These are phyloP conservation scores for Drosophila ananassae DNA, from an alignment of 1,140 invertebrate species.

Conservation along the genomic window DNA sequence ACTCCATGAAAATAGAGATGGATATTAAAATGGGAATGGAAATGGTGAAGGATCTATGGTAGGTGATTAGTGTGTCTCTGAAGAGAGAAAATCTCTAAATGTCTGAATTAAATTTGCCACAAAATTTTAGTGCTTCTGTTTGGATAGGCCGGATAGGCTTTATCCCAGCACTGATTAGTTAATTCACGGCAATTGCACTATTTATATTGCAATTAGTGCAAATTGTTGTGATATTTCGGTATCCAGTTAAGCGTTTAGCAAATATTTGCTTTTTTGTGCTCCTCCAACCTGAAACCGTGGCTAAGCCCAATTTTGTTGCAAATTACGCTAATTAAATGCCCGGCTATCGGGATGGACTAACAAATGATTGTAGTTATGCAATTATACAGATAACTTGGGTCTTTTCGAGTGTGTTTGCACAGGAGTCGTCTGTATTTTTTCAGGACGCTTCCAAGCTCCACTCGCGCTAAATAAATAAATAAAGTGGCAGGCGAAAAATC, in stretches of 20 bases:
- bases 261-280: slow-evolving; percentile 55
- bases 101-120: slow-evolving; percentile 20
- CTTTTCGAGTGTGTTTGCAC: slow-evolving; percentile 11
- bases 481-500: slow-evolving; percentile 65
- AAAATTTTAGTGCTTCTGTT: not conserved
- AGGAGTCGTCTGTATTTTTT: not conserved
- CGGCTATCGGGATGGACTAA: slow-evolving; percentile 20
- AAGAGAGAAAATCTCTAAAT: not conserved
- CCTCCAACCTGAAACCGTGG: slow-evolving; percentile 6
- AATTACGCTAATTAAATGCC: slow-evolving; percentile 73
- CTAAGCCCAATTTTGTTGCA: slow-evolving; percentile 37
- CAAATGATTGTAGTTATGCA: slow-evolving; percentile 46
- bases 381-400: slow-evolving; percentile 44
- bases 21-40: not conserved
- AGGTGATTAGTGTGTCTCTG: slow-evolving; percentile 9
- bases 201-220: slow-evolving; percentile 69
- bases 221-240: slow-evolving; percentile 27
- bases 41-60: not conserved
- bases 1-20: not conserved
- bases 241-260: slow-evolving; percentile 35
- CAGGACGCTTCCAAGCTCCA: slow-evolving; percentile 30
- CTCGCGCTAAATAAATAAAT: slow-evolving; percentile 74
- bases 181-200: slow-evolving; percentile 38
- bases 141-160: not conserved
- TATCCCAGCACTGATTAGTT: slow-evolving; percentile 26